These are phyloP conservation scores for Procambarus clarkii DNA, from an alignment of 1,140 invertebrate genomes.

Conservation along the genomic window DNA sequence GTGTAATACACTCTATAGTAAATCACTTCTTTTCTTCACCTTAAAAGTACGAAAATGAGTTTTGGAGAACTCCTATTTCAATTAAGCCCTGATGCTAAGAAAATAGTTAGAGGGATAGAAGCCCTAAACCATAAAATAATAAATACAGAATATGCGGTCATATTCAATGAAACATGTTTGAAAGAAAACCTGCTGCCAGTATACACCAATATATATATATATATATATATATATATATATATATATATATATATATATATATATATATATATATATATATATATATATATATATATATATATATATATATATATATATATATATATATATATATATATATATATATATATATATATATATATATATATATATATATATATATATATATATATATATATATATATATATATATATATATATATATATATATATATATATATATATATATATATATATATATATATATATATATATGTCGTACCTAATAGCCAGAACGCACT, in stretches of 20 bases:
- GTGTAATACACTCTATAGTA: too few relatives aligned
- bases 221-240: conserved; percentile 23
- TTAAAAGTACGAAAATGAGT: too few relatives aligned
- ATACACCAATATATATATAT: conserved; percentile 4
- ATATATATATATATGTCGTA: background rate
- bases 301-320: conserved; percentile 34
- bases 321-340: conserved; percentile 15
- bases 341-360: conserved; percentile 35
- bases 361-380: conserved; percentile 36
- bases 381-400: conserved; percentile 22
- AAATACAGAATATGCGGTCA: too few relatives aligned
- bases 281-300: conserved; percentile 33
- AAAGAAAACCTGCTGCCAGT: too few relatives aligned
- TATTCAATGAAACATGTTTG: too few relatives aligned
- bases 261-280: background rate
- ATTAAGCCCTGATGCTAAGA: too few relatives aligned
- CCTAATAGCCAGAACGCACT: too few relatives aligned
- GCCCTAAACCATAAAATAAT: too few relatives aligned
- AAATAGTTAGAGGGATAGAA: too few relatives aligned
- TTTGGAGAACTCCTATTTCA: too few relatives aligned
- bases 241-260: conserved; percentile 19
- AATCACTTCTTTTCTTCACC: too few relatives aligned
- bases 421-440: conserved; percentile 9
- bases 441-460: conserved; percentile 30
- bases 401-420: conserved; percentile 22